Conservation (phyloP, 2,797 vertebrate genomes). For the Eulemur mongoz region DNA sequence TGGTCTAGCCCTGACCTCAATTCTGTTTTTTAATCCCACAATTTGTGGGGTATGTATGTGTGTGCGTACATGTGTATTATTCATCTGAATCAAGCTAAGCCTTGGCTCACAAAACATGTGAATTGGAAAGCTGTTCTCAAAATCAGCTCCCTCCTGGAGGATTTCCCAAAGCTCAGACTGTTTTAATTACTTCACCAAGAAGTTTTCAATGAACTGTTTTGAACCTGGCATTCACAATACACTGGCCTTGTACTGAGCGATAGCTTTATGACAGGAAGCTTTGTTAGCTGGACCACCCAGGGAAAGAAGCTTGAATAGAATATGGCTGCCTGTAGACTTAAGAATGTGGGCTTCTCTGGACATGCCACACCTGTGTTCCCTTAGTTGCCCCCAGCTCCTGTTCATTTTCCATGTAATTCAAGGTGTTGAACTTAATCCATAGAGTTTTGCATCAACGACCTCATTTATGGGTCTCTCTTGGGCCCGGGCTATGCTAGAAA, state of each 20-base stretch:
- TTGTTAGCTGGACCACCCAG: slow-evolving; percentile 76
- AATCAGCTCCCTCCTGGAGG: slow-evolving; percentile 72
- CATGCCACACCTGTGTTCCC: slow-evolving; percentile 53
- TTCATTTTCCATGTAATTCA: slow-evolving; percentile 62
- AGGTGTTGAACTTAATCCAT: slow-evolving; percentile 60
- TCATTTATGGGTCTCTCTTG: slow-evolving; percentile 27
- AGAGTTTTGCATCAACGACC: slow-evolving; percentile 33
- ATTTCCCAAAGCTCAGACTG: slow-evolving; percentile 76
- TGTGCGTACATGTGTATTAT: background rate
- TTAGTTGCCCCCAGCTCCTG: slow-evolving; percentile 31
- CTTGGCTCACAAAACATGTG: slow-evolving; percentile 66
- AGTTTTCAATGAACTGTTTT: slow-evolving; percentile 80
- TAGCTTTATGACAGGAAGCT: slow-evolving; percentile 79
- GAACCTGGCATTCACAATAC: slow-evolving; percentile 77
- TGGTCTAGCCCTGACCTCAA: slow-evolving; percentile 52
- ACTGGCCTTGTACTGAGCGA: slow-evolving; percentile 63
- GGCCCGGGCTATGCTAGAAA: background rate
- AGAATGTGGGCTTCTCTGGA: slow-evolving; percentile 55
- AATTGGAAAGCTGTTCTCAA: slow-evolving; percentile 72
- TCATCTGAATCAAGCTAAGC: slow-evolving; percentile 61
- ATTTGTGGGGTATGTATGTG: slow-evolving; percentile 12
- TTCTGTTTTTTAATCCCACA: slow-evolving; percentile 60
- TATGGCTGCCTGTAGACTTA: background rate
- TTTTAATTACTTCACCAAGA: slow-evolving; percentile 79
- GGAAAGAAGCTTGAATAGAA: slow-evolving; percentile 46